These are phyloP conservation scores for Aphidius ervi DNA, from an alignment of 1,140 invertebrate genomes.

Conservation along the genomic window DNA sequence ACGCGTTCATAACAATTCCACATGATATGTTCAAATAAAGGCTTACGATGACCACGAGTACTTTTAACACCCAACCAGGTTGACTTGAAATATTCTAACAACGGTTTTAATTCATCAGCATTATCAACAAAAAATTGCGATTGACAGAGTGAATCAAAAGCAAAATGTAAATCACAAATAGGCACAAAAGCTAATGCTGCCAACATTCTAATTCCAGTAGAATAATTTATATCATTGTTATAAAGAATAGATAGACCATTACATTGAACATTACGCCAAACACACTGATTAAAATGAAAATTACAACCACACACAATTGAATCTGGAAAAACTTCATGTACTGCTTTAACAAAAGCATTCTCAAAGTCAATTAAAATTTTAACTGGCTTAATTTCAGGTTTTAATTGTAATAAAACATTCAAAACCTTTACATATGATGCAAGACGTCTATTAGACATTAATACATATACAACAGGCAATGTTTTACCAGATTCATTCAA, in stretches of 20 bases:
- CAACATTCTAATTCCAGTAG: constrained; percentile 7
- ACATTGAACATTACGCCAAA: constrained; percentile 12
- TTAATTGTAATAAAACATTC: not conserved
- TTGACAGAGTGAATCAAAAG: not conserved
- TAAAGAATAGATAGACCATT: constrained; percentile 4
- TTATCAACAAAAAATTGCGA: constrained; percentile 2
- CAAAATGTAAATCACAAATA: not conserved
- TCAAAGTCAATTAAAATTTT: constrained; percentile 14
- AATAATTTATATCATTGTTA: not conserved
- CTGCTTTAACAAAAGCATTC: constrained; percentile 1
- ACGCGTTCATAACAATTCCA: constrained; percentile 16
- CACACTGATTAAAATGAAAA: constrained; percentile 12
- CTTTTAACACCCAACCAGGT: constrained; percentile 3
- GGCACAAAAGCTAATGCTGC: constrained; percentile 13
- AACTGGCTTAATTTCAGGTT: not conserved
- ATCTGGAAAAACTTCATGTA: not conserved
- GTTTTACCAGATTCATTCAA: not conserved
- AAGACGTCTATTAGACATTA: not conserved
- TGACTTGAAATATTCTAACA: constrained; percentile 5
- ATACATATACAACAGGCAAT: constrained; percentile 8
- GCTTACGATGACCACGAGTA: not conserved
- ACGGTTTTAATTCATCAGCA: not conserved
- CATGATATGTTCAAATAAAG: not conserved
- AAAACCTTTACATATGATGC: not conserved
- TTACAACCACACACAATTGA: not conserved